Evolutionary conservation across 2,113 vertebrate species (phyloP), one percentile per base, ranked within the genome.

Genomic region (Piprites chloris): DNA sequence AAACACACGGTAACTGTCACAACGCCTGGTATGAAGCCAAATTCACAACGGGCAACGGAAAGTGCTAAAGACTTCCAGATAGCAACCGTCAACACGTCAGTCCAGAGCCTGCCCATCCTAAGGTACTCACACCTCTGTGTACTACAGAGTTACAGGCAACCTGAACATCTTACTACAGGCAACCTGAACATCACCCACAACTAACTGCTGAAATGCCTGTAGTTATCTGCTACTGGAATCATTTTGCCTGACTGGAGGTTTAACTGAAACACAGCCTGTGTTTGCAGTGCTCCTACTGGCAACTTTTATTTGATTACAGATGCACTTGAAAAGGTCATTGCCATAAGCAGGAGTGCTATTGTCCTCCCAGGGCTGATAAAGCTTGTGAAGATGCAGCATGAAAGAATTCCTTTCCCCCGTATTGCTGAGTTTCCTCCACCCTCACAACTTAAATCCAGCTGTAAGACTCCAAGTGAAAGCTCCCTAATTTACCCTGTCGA

Each of bases 81-180:
- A 75, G 56, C 1, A 2, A 46, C 35, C 37, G 32, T 41, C 23
- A 74, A 24, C 26, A 71, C 50, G 6, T 6, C 5, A 67, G 66
- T 53, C 37, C 33, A 56, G 19, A 88, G 24, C 47, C 14, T 66
- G 22, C 21, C 41, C 23, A 35, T 68, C 41, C 59, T 21, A 9
- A 33, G 8, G 41, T 17, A 4, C 61, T 81, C 6, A 1, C 24
- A n/a, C 6, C 46, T 74, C n/a, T 2, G 0, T 1, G 4, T 26
- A 42, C 55, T 35, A 32, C 30, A 21, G 30, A 55, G 44, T 53
- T 69, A 47, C 49, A 61, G 41, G 21, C 12, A 76, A 47, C 35
- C 23, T 9, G 35, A 76, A 14, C 32, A 59, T 33, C 63, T n/a
- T n/a, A n/a, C n/a, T n/a, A 84, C 44, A 61, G 41, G 21, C 12